Conservation (phyloP, 2,888 invertebrate species). For the Tenthredo notha region DNA sequence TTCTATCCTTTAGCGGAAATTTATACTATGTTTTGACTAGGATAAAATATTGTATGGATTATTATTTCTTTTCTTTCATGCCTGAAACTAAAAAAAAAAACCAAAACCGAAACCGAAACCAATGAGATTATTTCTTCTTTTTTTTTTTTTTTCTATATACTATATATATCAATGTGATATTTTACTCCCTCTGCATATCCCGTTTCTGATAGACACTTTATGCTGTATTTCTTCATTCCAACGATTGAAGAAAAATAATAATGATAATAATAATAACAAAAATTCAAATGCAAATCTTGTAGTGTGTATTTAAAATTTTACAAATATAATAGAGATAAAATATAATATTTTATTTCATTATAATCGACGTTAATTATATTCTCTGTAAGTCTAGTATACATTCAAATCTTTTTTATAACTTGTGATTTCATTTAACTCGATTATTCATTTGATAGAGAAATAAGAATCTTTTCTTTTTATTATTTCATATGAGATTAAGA, state of each 20-base stretch:
- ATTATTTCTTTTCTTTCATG: not conserved
- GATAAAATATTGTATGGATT: not conserved
- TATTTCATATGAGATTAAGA: not conserved
- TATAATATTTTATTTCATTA: not conserved
- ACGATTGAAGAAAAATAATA: not conserved
- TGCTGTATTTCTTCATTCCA: not conserved
- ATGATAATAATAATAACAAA: not conserved
- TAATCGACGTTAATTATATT: not conserved
- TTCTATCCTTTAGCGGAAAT: not conserved
- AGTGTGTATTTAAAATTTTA: not conserved
- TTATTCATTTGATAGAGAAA: not conserved
- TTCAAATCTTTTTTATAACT: not conserved
- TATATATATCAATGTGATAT: not conserved
- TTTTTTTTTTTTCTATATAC: not conserved
- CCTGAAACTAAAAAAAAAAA: not conserved
- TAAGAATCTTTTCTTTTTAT: not conserved
- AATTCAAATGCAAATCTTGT: not conserved
- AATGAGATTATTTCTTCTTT: not conserved
- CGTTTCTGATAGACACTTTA: not conserved
- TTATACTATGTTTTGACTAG: not conserved
- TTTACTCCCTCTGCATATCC: not conserved
- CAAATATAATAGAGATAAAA: not conserved
- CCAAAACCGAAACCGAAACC: not conserved
- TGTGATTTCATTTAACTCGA: not conserved
- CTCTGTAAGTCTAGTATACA: not conserved